Base-by-base conservation (phyloP, 2,113 vertebrate species). In the Vombatus ursinus region DNA sequence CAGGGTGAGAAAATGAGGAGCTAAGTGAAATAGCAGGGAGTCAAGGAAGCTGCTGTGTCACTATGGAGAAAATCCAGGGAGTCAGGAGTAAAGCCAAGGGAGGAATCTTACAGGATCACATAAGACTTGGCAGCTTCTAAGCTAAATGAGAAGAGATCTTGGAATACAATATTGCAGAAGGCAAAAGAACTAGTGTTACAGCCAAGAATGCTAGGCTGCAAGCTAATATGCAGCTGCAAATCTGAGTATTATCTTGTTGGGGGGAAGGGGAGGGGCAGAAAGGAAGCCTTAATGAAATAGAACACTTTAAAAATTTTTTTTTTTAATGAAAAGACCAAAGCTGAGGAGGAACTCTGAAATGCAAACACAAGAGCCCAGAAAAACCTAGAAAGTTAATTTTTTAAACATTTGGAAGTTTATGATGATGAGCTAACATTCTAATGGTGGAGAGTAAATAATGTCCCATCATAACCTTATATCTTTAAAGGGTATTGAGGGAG, bases 121-220 rank as follows among this genome's bases (percentile, higher is more conserved):
- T 84, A 84, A 84, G 68, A 84, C 68, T n/a, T 84, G 68, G 68
- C 68, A 84, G n/a, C n/a, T 84, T 84, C n/a, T 84, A 84, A 84
- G 23, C 68, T 84, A 16, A 84, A 84, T 84, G 68, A 84, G n/a
- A 84, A 84, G 68, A 84, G 68, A 44, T 84, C 68, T 84, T 44
- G 68, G 68, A 84, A 84, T 84, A 44, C n/a, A 44, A 84, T 84
- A 84, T 84, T 44, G 68, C 68, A 84, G 68, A 44, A 44, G 19
- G 68, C 16, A 84, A 84, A 84, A 44, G 19, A 84, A 84, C 68
- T 84, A 23, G 19, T 84, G 37, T 84, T 8, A 84, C n/a, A 84
- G 68, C 68, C 68, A 84, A 84, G n/a, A 84, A 44, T 44, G 68
- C n/a, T 8, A 84, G 44, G 6, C n/a, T 84, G 16, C n/a, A 44